phyloP scores from a whole-genome alignment of 2,888 invertebrate genomes.

The Cephus pulcher region DNA sequence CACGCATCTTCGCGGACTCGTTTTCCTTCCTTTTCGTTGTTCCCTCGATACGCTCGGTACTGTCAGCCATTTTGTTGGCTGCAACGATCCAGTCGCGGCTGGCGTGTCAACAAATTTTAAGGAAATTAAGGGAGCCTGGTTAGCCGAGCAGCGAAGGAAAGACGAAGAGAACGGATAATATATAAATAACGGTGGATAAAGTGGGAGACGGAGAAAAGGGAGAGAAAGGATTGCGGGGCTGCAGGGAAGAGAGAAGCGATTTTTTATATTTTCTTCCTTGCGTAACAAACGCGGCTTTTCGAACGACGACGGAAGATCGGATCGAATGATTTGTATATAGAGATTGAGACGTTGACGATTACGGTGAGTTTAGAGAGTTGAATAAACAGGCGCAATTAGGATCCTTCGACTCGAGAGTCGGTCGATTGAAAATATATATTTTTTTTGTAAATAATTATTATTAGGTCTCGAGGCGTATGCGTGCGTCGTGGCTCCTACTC shows the following conservation, averaged over 20 bases:
- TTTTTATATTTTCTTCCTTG: neutral
- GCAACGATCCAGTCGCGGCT: conserved; percentile 7
- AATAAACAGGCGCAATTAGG: neutral
- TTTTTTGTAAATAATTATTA: neutral
- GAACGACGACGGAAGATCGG: neutral
- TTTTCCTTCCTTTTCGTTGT: neutral
- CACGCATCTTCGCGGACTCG: neutral
- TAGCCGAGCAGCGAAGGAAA: conserved; percentile 1
- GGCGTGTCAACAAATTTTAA: neutral
- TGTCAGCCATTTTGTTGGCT: neutral
- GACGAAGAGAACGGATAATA: neutral
- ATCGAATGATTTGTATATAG: neutral
- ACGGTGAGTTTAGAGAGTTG: neutral
- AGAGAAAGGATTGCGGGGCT: neutral
- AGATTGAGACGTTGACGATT: neutral
- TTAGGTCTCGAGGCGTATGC: neutral
- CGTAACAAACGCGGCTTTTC: neutral
- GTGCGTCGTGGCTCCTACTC: neutral
- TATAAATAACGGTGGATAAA: neutral
- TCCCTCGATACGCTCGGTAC: neutral
- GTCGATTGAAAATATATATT: neutral
- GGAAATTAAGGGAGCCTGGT: conserved; percentile 5
- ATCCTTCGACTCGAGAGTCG: neutral
- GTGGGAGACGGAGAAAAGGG: neutral
- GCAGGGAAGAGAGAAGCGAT: neutral